Evolutionary conservation across 2,797 vertebrate genomes (phyloP), one percentile per base, ranked within the genome.

Genomic region (Eleutherodactylus coqui): DNA sequence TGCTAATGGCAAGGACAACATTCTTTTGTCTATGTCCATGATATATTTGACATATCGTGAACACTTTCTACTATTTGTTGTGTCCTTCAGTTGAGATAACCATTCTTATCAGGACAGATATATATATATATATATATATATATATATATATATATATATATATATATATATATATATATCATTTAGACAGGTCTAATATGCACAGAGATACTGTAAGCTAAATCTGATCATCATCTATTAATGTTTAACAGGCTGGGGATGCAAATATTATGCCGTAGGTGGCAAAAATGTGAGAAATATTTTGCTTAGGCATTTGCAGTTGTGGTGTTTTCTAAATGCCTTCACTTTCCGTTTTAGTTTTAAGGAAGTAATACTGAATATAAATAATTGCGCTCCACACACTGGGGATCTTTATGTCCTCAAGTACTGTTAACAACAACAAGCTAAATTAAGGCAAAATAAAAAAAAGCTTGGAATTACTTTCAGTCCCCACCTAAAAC

Each of bases 401-500:
- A 60, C 47, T 69, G 83, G 79, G 85, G 85, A 82, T 82, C 85
- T 86, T 86, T 82, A 64, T 82, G 85, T 86, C 85, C 79, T 77
- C 45, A 27, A 86, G 79, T 82, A 76, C 77, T 64, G 45, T 76
- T 86, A 86, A 82, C 79, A 82, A 86, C 70, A 86, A 86, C 72
- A 82, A 69, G 85, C 79, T 82, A 86, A 86, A 82, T 86, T 82
- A 86, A 77, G 85, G 75, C 55, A 76, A 86, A 86, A 86, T 43
- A 67, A 36, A 70, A 82, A 64, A 72, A 51, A 82, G 27, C 70
- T 67, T 64, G 32, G 41, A 75, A 72, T 64, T 75, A 47, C 60
- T 86, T 76, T 77, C 58, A 67, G 51, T 77, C 58, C 53, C 32
- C 75, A 69, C 70, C 53, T 67, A 64, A 86, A 76, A 86, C 69